Evolutionary conservation across 2,113 vertebrate species (phyloP), one percentile per base, ranked within the genome.

Genomic region (Struthio camelus): DNA sequence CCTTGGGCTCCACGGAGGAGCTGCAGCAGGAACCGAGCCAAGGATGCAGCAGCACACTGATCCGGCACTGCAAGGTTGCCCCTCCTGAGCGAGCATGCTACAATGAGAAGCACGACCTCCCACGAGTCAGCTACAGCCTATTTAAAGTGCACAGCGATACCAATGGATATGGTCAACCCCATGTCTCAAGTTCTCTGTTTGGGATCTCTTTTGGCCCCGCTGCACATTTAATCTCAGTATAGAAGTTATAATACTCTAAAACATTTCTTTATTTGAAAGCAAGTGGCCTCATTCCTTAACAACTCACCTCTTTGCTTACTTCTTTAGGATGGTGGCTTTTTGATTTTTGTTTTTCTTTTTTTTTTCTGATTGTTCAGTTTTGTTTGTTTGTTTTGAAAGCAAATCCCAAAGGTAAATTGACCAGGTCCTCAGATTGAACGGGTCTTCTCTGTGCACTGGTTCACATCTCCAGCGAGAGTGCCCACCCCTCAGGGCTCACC

Each of bases 361-460:
- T n/a, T n/a, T n/a, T n/a, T n/a, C n/a, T 46, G 44, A 46, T 46
- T 46, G 44, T 16, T 46, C 17, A 24, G 27, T 22, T 42, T 22
- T 34, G 30, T 8, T 32, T 56, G 51, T 51, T 83, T n/a, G 30
- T 54, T 59, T 24, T 34, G 38, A 51, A 38, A 51, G 87, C 59
- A 61, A 70, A 27, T 11, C 17, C 50, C 28, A n/a, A 70, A 58
- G 50, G 19, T 9, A n/a, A 76, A 42, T 8, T 23, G 46, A 61
- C 14, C 6, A 11, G 32, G 50, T 36, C 50, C 64, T 20, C 28
- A 44, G 1, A 10, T 32, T 30, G 15, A 27, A 3, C 1, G 3
- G 19, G 34, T 48, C 36, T 34, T 3, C 4, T 3, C 67, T 11
- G 2, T 5, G n/a, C 12, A 16, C 36, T 6, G 2, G 7, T 14